Evolutionary conservation across 2,888 invertebrate species (phyloP), one percentile per base, ranked within the genome.

Genomic region (Papilio protenor): DNA sequence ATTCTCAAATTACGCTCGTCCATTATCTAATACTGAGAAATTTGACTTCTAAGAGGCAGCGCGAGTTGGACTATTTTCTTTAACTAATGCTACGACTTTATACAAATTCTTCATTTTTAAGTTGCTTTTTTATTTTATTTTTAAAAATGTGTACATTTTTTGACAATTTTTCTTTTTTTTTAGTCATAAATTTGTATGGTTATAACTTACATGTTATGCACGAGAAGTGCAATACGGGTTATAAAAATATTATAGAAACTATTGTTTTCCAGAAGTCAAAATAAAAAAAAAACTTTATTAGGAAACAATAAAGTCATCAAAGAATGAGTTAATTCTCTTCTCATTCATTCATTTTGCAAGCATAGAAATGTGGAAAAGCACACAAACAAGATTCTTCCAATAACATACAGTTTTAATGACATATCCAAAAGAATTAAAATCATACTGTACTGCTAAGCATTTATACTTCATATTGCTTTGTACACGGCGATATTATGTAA

Each of bases 1-100:
- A 93, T 92, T 94, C 94, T 94, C 94, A 93, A 94, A 94, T 94
- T 94, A 94, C 94, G 88, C 91, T 88, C 88, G 86, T 88, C 89
- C 91, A 92, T 93, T 93, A 92, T 88, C 85, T 93, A 91, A 93
- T 94, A 94, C 94, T 83, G 82, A 88, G 94, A 94, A 93, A 85
- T 86, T 52, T 87, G 87, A 88, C 84, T 89, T 91, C 89, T 87
- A 85, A 87, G 86, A 83, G 85, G 84, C 80, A 79, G 82, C 77
- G 78, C 79, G 80, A 81, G 79, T 78, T 79, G 23, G 75, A 64
- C 70, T 80, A 73, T 72, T 61, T 69, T 21, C 23, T 73, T 52
- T 72, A 40, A 72, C 70, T 76, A 64, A 73, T 81, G 57, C 69
- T 47, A 45, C 45, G 40, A 47, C 21, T 64, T 52, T 72, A 72